A percentile compares a stretch with the other conserved stretches of the same genome.
Conservation (phyloP, 2,797 vertebrate genomes). For the Sebastolobus alascanus region DNA sequence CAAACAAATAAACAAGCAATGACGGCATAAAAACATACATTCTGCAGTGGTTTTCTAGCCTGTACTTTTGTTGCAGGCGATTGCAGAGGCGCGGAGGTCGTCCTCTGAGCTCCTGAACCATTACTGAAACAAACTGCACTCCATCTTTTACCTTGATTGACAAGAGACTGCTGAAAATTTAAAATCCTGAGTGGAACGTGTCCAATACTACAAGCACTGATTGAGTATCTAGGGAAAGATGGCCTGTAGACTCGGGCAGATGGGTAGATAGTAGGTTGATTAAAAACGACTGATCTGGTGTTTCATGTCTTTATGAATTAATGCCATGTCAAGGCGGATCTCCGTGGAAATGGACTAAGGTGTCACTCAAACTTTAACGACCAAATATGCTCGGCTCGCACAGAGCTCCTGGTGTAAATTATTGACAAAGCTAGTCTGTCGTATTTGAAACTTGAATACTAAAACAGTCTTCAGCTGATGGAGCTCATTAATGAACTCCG, state of each 20-base stretch:
- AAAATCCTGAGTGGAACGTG: slow-evolving; percentile 40
- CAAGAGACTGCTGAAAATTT: slow-evolving; percentile 48
- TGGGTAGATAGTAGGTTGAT: slow-evolving; percentile 65
- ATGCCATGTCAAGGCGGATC: slow-evolving; percentile 56
- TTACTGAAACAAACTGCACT: slow-evolving; percentile 15
- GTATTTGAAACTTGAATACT: slow-evolving; percentile 43
- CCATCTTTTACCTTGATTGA: slow-evolving; percentile 46
- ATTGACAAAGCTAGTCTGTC: slow-evolving; percentile 57
- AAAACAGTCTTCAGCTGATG: slow-evolving; percentile 17
- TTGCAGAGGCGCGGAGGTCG: background rate
- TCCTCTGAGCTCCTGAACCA: background rate
- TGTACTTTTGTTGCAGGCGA: background rate
- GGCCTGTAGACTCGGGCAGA: slow-evolving; percentile 54
- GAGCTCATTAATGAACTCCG: slow-evolving; percentile 27
- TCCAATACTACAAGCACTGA: slow-evolving; percentile 43
- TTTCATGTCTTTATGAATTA: slow-evolving; percentile 74
- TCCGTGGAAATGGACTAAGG: slow-evolving; percentile 53
- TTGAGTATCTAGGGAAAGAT: slow-evolving; percentile 42
- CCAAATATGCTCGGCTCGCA: slow-evolving; percentile 27
- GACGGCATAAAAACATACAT: background rate
- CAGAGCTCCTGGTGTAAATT: slow-evolving; percentile 61
- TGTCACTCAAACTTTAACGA: slow-evolving; percentile 71
- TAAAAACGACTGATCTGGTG: slow-evolving; percentile 52
- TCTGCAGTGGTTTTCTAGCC: background rate
- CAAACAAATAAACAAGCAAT: slow-evolving; percentile 9